Evolutionary conservation across 2,888 invertebrate genomes (phyloP), one percentile per base, ranked within the genome.

Genomic region (Hyposoter dolosus): DNA sequence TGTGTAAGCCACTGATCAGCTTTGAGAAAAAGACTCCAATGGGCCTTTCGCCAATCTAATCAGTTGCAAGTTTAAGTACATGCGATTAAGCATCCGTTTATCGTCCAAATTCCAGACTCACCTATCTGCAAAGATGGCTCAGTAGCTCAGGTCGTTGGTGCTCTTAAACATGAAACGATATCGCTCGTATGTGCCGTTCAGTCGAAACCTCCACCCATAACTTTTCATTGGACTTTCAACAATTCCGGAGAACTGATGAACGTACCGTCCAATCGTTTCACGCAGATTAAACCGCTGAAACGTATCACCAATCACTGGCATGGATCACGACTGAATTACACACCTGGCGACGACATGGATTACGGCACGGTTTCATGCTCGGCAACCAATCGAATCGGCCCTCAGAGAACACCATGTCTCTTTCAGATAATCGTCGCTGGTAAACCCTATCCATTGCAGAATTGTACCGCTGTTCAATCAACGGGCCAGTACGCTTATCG

Each of bases 211-310:
- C 96, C 97, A 6, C 96, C 97, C 72, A 96, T 96, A 88, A 96
- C 96, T 91, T 98, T 98, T 95, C 97, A 97, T 91, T 98, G 98
- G 98, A 98, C 98, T 87, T 98, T 98, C 95, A 98, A 98, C 95
- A 98, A 97, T 94, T 98, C 97, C 82, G 98, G 98, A 19, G 97
- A 98, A 92, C 97, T 97, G 94, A 96, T 96, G 85, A 97, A 97
- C 94, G 95, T 97, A 89, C 96, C 97, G 76, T 92, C 95, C 78
- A 96, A 96, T 83, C 96, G 96, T 91, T 95, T 95, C 90, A 94
- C 95, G 69, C 93, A 92, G 89, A 90, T 91, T 82, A 92, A 91
- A 82, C 90, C 92, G n/a, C 86, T 90, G 81, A 91, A 91, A 65
- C 89, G 91, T 78, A 90, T 93, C 79, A 91, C 92, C 43, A 92